Base-by-base conservation (phyloP, 2,888 invertebrate genomes). In the Ectemnius lituratus region DNA sequence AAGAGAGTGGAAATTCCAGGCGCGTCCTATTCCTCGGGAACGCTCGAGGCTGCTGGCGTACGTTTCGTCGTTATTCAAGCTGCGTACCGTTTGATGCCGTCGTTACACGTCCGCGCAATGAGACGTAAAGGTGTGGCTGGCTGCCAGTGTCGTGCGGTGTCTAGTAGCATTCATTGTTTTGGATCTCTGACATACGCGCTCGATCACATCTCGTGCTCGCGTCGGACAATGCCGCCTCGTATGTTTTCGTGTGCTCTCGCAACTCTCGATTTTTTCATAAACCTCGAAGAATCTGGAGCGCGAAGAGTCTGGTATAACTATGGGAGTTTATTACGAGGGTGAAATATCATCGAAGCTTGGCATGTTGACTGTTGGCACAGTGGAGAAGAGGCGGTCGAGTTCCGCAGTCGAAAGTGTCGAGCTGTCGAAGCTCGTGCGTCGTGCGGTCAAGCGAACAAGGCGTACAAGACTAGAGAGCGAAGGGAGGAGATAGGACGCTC, bases 61-160 rank as follows among this genome's bases (percentile, higher is more conserved):
- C 37, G 37, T 70, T 77, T 75, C 75, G 69, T 77, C 79, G 67
- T 77, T 77, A 79, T 80, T 80, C 80, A 70, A 60, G 56, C 18
- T 78, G 80, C 80, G 80, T 76, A 64, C 68, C 57, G 27, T 74
- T 78, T 75, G 75, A 78, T 71, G 73, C 59, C 68, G 79, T 76
- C 80, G 80, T 80, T 76, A 80, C 72, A 68, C 74, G 76, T 69
- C 66, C 74, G 70, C 23, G 74, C 76, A 70, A 73, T 62, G 71
- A 73, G 79, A 67, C 66, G 64, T 52, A 59, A 77, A 80, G 79
- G 80, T 79, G 80, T 80, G 77, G 79, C 77, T 60, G 63, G 45
- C 58, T 67, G 79, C 63, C 75, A 76, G 76, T 76, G 64, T 62
- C 60, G 70, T 67, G 62, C 71, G 67, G 37, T 62, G 73, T 73